Evolutionary conservation across 2,113 vertebrate species (phyloP).

Genomic region (Bujurquina vittata): DNA sequence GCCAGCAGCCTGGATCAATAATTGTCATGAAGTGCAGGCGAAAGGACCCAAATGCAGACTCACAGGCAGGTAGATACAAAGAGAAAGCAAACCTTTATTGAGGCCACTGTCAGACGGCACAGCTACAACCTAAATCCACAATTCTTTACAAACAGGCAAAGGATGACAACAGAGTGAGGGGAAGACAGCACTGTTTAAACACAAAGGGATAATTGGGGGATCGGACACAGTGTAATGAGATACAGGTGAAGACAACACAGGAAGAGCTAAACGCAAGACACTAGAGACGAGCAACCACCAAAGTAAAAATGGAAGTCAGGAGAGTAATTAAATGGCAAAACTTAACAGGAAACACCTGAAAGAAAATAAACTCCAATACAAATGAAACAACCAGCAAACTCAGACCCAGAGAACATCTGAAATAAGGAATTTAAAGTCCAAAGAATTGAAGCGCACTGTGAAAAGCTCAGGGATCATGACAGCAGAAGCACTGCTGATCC

Average conservation of each 20-base stretch:
- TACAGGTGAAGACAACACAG: neutral
- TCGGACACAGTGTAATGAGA: neutral
- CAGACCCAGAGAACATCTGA: neutral
- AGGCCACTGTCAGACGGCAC: neutral
- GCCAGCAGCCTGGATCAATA: neutral
- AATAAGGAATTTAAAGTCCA: neutral
- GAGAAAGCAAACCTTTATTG: neutral
- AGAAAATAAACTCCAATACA: neutral
- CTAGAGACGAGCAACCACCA: neutral
- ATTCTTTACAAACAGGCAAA: neutral
- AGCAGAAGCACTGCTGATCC: neutral
- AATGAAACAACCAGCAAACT: neutral
- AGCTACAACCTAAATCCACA: neutral
- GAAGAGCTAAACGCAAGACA: neutral
- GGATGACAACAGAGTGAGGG: neutral
- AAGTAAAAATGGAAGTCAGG: neutral
- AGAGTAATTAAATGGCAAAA: neutral
- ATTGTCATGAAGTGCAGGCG: no score
- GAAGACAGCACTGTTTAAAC: neutral
- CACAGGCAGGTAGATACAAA: neutral
- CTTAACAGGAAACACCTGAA: neutral
- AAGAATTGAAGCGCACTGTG: neutral
- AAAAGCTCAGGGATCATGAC: neutral
- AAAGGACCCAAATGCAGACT: neutral
- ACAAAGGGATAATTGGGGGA: neutral